These are phyloP conservation scores for Strix aluco DNA, from an alignment of 2,113 vertebrate genomes.

Conservation along the genomic window DNA sequence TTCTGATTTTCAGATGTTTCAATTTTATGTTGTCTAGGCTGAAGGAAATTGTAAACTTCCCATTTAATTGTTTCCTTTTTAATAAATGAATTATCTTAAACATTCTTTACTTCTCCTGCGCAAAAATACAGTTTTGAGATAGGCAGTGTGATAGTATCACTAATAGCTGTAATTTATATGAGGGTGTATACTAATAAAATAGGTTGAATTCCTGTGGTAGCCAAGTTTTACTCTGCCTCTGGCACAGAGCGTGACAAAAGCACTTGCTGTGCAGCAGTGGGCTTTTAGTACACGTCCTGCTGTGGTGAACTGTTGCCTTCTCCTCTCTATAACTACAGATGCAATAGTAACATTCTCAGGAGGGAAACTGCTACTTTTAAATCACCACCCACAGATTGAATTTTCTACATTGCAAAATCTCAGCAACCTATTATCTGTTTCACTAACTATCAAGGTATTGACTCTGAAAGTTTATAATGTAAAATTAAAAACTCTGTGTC, in stretches of 20 bases:
- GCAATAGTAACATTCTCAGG: neutral
- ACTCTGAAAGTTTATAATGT: neutral
- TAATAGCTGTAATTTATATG: neutral
- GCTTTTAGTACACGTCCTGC: neutral
- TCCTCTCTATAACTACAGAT: neutral
- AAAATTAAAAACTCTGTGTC: neutral
- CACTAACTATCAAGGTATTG: neutral
- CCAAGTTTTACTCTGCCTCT: neutral
- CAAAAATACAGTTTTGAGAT: neutral
- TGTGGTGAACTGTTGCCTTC: neutral
- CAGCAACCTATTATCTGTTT: neutral
- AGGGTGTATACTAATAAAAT: neutral
- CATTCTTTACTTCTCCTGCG: neutral
- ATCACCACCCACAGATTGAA: neutral
- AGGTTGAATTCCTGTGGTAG: neutral
- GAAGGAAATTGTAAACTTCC: neutral
- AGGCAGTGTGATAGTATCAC: accelerated
- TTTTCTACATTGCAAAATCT: neutral
- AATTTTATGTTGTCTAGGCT: neutral
- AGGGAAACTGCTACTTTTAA: neutral
- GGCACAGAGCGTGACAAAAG: neutral
- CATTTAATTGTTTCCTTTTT: neutral
- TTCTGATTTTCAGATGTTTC: neutral
- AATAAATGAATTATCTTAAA: neutral
- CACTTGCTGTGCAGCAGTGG: neutral